phyloP scores from a whole-genome alignment of 2,888 invertebrate species.

The Brachyptera putata region DNA sequence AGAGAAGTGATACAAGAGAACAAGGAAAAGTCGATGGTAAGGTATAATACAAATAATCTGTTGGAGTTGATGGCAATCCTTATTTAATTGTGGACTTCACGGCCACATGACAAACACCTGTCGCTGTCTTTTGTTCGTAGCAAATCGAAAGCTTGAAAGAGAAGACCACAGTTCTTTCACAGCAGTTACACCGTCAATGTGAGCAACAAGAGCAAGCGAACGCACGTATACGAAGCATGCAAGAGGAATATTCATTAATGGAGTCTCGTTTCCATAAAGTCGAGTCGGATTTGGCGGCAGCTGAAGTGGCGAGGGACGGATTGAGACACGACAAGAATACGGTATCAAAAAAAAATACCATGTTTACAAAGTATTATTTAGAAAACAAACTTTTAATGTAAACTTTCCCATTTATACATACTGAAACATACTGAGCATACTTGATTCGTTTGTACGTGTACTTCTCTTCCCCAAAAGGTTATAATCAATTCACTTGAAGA shows the following conservation, averaged over 20 bases:
- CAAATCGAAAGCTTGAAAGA: conserved; percentile 73
- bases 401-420: too few species aligned
- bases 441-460: too few species aligned
- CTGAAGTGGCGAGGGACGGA: conserved; percentile 66
- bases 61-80: too few species aligned
- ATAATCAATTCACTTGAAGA: too few species aligned
- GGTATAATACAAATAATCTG: conserved; percentile 33
- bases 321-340: conserved; percentile 72
- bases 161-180: conserved; percentile 66
- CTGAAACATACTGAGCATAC: too few species aligned
- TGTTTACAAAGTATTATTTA: too few species aligned
- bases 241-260: conserved; percentile 69
- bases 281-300: conserved; percentile 71
- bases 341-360: too few species aligned
- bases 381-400: too few species aligned
- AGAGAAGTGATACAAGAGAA: conserved; percentile 71
- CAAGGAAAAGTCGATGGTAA: conserved; percentile 70
- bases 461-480: too few species aligned
- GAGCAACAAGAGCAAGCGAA: conserved; percentile 63
- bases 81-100: too few species aligned
- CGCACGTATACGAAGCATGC: conserved; percentile 60
- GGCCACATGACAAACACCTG: too few species aligned
- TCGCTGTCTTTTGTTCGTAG: too few species aligned
- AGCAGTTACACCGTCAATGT: conserved; percentile 65
- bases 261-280: conserved; percentile 72